Evolutionary conservation across 2,797 vertebrate genomes (phyloP).

Genomic region (Dermochelys coriacea): DNA sequence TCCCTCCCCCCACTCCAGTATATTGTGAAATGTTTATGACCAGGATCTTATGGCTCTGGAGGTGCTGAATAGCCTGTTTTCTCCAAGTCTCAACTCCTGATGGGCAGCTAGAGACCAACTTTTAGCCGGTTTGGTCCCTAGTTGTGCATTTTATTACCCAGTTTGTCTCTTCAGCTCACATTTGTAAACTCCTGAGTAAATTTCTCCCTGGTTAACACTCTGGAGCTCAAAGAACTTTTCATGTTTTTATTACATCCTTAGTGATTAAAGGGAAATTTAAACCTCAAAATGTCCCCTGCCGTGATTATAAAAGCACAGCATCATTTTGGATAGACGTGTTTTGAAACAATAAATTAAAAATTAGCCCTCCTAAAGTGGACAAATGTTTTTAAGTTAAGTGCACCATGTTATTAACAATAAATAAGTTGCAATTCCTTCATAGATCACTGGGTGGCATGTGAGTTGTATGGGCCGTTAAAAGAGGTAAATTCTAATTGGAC

Average conservation of each 20-base stretch:
- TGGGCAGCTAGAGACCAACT: constrained; percentile 68
- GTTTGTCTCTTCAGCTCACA: constrained; percentile 76
- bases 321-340: constrained; percentile 60
- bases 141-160: constrained; percentile 76
- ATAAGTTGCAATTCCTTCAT: constrained; percentile 17
- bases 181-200: constrained; percentile 73
- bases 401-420: constrained; percentile 30
- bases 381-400: constrained; percentile 59
- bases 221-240: constrained; percentile 73
- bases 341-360: constrained; percentile 75
- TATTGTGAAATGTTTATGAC: constrained; percentile 68
- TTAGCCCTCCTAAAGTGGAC: constrained; percentile 33
- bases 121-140: constrained; percentile 67
- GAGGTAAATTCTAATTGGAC: neutral
- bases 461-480: neutral
- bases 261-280: constrained; percentile 78
- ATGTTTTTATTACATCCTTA: constrained; percentile 78
- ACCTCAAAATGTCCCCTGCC: constrained; percentile 65
- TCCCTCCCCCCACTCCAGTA: constrained; percentile 63
- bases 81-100: constrained; percentile 56
- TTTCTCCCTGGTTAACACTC: constrained; percentile 78
- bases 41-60: constrained; percentile 69
- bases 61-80: constrained; percentile 73
- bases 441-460: neutral
- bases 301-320: constrained; percentile 75